A percentile compares a stretch with the other conserved stretches of the same genome.
Conservation (phyloP, 2,113 vertebrate genomes). For the Nanorana parkeri region DNA sequence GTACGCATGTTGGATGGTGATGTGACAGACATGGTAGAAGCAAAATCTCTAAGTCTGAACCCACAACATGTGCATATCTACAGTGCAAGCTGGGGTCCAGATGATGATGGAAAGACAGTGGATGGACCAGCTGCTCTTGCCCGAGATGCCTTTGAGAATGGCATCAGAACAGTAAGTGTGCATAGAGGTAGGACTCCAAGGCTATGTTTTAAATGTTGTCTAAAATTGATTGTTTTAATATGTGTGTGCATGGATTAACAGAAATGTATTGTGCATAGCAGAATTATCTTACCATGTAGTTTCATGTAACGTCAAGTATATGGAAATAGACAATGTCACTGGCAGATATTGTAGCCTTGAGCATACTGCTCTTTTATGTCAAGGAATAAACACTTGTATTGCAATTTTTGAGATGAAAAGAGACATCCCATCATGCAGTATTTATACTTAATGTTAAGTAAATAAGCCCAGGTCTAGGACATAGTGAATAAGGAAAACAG, state of each 20-base stretch:
- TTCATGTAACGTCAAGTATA: too few species aligned
- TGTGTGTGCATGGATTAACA: background rate
- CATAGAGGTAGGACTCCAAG: slow-evolving; percentile 10
- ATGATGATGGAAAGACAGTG: slow-evolving; percentile 96
- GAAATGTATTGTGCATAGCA: background rate
- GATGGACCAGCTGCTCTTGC: slow-evolving; percentile 95
- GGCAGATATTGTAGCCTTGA: too few species aligned
- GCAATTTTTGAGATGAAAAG: too few species aligned
- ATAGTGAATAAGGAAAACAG: too few species aligned
- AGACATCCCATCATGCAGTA: too few species aligned
- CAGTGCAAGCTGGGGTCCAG: slow-evolving; percentile 97
- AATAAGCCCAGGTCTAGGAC: too few species aligned
- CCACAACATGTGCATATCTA: slow-evolving; percentile 98
- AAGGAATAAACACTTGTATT: too few species aligned
- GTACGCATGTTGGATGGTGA: slow-evolving; percentile 98
- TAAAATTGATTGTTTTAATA: too few species aligned
- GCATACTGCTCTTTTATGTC: too few species aligned
- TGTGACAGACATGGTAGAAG: slow-evolving; percentile 98
- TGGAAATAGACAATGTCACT: too few species aligned
- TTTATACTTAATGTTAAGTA: too few species aligned
- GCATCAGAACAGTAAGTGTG: slow-evolving; percentile 89
- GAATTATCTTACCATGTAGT: too few species aligned
- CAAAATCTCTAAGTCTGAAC: slow-evolving; percentile 92
- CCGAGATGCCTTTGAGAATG: slow-evolving; percentile 95
- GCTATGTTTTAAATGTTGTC: background rate